phyloP scores from a whole-genome alignment of 2,113 vertebrate species.

The Lophochroa leadbeateri region DNA sequence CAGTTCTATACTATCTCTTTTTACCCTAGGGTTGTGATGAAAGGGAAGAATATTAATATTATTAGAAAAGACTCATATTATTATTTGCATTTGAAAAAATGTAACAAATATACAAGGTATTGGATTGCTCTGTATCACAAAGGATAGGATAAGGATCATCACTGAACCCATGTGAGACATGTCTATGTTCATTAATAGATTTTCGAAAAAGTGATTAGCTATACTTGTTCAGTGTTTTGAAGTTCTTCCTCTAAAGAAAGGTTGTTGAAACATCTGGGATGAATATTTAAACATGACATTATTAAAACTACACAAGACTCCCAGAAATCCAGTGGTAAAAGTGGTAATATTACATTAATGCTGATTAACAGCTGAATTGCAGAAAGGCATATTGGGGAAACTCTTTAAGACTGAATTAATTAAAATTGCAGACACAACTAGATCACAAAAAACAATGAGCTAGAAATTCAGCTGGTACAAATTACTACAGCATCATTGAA shows the following conservation, averaged over 20 bases:
- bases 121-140: not conserved
- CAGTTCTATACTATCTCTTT: not conserved
- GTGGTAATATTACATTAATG: not conserved
- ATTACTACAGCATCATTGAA: not conserved
- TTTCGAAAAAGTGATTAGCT: not conserved
- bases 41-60: not conserved
- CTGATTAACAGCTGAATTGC: not conserved
- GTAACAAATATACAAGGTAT: not conserved
- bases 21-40: not conserved
- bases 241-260: not conserved
- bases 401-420: not conserved
- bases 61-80: not conserved
- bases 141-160: not conserved
- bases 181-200: not conserved
- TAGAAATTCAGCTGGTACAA: slow-evolving; percentile 22
- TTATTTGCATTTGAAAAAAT: not conserved
- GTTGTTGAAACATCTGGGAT: not conserved
- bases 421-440: not conserved
- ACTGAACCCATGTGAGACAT: not conserved
- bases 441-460: not conserved
- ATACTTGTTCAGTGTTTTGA: not conserved
- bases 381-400: not conserved
- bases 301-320: not conserved
- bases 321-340: not conserved
- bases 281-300: not conserved